Conservation (phyloP, 2,888 invertebrate species). For the Beris chalybata region DNA sequence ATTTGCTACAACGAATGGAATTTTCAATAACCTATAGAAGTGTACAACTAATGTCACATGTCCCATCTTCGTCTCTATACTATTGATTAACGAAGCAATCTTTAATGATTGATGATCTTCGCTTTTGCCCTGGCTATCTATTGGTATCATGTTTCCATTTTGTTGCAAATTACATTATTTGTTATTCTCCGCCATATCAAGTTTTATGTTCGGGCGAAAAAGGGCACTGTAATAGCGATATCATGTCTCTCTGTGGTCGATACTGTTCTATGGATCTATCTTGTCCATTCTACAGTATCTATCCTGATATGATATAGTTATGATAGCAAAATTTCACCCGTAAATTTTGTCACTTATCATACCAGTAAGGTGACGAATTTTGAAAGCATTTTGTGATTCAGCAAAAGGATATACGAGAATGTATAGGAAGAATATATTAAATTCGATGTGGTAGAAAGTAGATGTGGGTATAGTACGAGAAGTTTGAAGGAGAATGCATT, state of each 20-base stretch:
- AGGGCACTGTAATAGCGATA: too few relatives aligned
- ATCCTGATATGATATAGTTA: background rate
- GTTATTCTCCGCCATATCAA: background rate
- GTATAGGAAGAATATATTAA: too few relatives aligned
- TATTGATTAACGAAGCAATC: conserved; percentile 27
- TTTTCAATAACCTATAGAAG: too few relatives aligned
- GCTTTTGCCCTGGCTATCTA: background rate
- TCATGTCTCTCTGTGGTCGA: too few relatives aligned
- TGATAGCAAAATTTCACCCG: conserved; percentile 17
- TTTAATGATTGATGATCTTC: conserved; percentile 16
- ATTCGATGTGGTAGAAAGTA: too few relatives aligned
- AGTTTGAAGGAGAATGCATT: too few relatives aligned
- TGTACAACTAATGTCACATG: too few relatives aligned
- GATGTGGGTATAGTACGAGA: too few relatives aligned
- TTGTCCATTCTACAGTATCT: too few relatives aligned
- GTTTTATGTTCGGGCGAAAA: background rate
- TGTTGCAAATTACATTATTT: conserved; percentile 23
- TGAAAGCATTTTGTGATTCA: conserved; percentile 21
- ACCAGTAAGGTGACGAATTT: conserved; percentile 26
- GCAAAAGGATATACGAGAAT: background rate
- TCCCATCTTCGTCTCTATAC: background rate
- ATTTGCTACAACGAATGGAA: too few relatives aligned
- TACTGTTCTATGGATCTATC: too few relatives aligned
- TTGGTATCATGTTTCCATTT: conserved; percentile 2
- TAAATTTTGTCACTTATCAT: conserved; percentile 20